Evolutionary conservation across 2,113 vertebrate genomes (phyloP).

Genomic region (Etia nguti): DNA sequence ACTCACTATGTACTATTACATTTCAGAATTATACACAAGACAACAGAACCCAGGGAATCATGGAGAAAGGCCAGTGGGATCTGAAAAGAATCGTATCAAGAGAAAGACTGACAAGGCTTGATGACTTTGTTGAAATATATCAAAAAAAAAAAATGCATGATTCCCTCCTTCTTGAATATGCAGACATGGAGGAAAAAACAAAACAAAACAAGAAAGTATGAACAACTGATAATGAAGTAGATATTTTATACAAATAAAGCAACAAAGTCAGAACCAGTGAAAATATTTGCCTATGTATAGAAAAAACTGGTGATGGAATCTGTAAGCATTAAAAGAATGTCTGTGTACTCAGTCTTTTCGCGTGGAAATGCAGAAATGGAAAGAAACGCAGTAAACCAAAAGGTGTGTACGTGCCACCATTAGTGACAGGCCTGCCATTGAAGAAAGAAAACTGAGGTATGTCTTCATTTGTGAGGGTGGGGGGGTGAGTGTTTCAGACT

Average conservation of each 20-base stretch:
- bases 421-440: background rate
- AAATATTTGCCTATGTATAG: background rate
- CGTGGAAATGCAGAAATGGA: background rate
- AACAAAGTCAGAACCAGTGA: background rate
- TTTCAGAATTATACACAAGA: background rate
- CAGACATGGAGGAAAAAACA: background rate
- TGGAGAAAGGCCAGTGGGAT: background rate
- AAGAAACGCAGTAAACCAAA: background rate
- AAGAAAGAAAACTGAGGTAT: background rate
- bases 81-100: background rate
- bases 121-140: background rate
- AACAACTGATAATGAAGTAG: background rate
- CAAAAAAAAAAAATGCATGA: background rate
- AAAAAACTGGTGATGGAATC: background rate
- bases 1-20: background rate
- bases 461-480: too few relatives aligned
- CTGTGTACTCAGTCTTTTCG: background rate
- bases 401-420: background rate
- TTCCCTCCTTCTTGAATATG: background rate
- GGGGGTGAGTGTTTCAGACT: too few relatives aligned
- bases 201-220: background rate
- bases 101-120: background rate
- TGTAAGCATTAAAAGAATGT: background rate
- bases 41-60: background rate
- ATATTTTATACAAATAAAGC: background rate